Base-by-base conservation (phyloP, 1,140 invertebrate species). In the Laupala kohalensis region DNA sequence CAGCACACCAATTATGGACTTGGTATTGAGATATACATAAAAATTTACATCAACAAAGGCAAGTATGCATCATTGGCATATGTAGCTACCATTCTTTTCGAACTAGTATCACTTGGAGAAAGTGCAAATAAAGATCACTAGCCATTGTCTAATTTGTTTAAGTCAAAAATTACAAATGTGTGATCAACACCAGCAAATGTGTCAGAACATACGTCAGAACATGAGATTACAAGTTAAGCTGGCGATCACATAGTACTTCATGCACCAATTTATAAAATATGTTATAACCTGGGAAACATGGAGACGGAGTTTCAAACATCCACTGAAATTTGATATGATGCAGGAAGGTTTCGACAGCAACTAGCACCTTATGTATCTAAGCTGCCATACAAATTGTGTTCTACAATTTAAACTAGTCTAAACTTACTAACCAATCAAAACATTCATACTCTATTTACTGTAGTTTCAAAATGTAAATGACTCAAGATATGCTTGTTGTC, bases 241-340 rank as follows among this genome's bases (percentile, higher is more conserved):
- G 37, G 37, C 37, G 19, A 53, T 53, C 37, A 53, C 37, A 53
- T 53, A 9, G 19, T 53, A 53, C 37, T 19, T 53, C 37, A 53
- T 53, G 37, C 37, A 53, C 37, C 37, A 19, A 53, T 53, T 53
- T 53, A 53, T 53, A 53, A 53, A 53, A 53, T 53, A 19, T 53
- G 37, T 53, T 53, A 53, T 53, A 53, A 53, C 37, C 37, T 53
- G 37, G 37, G 37, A 53, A 53, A 53, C 37, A 53, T 53, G 37
- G 37, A 53, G 37, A 53, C 37, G 37, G 37, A 53, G 37, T 53
- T 53, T 53, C 37, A 53, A 53, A 53, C 37, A 53, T 53, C 37
- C 37, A 53, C 37, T 53, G 37, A 53, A 53, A 53, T 68, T 29
- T 68, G 67, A 68, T 68, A 68, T 68, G 67, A 68, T 68, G 67